A percentile compares a stretch with the other conserved stretches of the same genome.
Evolutionary conservation across 2,797 vertebrate genomes (phyloP).

Genomic region (Margarornis squamiger): DNA sequence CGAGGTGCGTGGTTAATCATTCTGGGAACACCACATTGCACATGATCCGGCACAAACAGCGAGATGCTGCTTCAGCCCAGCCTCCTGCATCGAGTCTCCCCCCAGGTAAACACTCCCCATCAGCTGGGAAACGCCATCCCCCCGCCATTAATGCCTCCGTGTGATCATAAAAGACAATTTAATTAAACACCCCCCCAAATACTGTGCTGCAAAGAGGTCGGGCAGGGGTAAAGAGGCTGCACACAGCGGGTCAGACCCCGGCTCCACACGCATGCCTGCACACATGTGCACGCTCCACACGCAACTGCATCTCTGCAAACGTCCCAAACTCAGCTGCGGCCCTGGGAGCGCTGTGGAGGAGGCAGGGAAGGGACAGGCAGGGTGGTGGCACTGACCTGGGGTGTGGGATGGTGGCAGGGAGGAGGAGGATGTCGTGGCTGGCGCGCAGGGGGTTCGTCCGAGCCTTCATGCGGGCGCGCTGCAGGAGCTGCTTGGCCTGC

Average conservation of each 20-base stretch:
- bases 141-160: rapidly evolving
- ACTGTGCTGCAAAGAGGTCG: rapidly evolving
- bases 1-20: background rate
- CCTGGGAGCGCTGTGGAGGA: rapidly evolving
- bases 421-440: conserved; percentile 87
- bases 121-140: rapidly evolving
- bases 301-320: rapidly evolving
- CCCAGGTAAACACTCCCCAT: rapidly evolving
- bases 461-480: conserved; percentile 87
- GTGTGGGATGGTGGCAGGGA: conserved; percentile 65
- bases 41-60: rapidly evolving
- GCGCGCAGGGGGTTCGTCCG: conserved; percentile 86
- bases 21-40: background rate
- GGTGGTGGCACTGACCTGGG: conserved; percentile 55
- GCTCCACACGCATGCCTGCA: background rate
- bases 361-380: rapidly evolving
- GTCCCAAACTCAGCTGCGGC: rapidly evolving
- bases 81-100: background rate
- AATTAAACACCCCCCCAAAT: background rate
- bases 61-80: background rate
- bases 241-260: rapidly evolving
- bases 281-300: rapidly evolving
- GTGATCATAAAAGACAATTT: rapidly evolving
- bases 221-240: rapidly evolving
- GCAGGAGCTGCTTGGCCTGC: conserved; percentile 87